phyloP scores from a whole-genome alignment of 2,888 invertebrate species.

The Leucozona laternaria region DNA sequence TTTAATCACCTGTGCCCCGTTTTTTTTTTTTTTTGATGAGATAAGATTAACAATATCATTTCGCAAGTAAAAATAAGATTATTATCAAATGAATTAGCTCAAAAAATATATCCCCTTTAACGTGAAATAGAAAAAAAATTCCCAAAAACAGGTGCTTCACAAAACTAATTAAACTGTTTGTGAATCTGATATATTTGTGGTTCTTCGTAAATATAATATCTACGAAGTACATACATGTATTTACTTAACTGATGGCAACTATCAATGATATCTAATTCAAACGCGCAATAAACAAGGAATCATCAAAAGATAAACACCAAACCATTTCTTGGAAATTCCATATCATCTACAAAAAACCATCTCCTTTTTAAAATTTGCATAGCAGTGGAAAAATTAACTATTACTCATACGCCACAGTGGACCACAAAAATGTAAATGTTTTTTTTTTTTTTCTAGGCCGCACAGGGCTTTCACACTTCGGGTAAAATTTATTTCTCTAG shows the following conservation, averaged over 20 bases:
- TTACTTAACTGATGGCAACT: not conserved
- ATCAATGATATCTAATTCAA: not conserved
- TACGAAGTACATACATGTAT: too few species aligned
- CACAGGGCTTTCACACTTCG: not conserved
- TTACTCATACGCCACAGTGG: constrained; percentile 34
- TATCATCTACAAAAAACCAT: not conserved
- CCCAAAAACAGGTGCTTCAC: too few species aligned
- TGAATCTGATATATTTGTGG: not conserved
- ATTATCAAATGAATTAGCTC: too few species aligned
- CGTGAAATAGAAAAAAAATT: too few species aligned
- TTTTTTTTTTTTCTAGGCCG: not conserved
- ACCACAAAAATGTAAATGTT: constrained; percentile 9
- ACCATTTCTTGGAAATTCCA: constrained; percentile 16
- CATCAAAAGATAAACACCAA: not conserved
- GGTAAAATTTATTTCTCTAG: not conserved
- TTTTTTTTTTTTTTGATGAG: too few species aligned
- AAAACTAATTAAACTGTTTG: too few species aligned
- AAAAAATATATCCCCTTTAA: too few species aligned
- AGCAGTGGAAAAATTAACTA: not conserved
- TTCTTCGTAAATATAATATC: not conserved
- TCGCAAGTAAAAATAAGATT: too few species aligned
- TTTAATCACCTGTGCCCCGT: too few species aligned
- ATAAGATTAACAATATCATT: too few species aligned
- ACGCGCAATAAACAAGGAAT: not conserved
- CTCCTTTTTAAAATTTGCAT: constrained; percentile 8